Evolutionary conservation across 1,140 invertebrate species (phyloP).

Genomic region (Drosophila kohkoa): DNA sequence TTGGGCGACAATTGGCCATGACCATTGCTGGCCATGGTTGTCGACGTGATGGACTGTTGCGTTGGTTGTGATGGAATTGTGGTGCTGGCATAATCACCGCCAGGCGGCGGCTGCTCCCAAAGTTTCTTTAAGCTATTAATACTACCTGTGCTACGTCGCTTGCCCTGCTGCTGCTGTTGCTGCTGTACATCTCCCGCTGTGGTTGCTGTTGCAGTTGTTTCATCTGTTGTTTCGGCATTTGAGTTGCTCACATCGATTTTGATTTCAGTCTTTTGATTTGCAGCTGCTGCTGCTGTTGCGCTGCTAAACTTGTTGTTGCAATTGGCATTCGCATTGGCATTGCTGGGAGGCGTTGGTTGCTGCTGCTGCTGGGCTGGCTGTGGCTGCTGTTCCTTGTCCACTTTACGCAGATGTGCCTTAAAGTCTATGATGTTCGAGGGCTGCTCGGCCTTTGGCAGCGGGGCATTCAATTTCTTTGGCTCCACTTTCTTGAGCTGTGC

Average conservation of each 20-base stretch:
- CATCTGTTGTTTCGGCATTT: constrained; percentile 47
- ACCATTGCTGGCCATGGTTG: constrained; percentile 22
- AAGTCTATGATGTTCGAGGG: constrained; percentile 91
- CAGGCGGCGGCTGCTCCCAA: constrained; percentile 91
- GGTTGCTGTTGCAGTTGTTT: not conserved
- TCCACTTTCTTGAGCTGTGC: constrained; percentile 90
- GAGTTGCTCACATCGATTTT: constrained; percentile 79
- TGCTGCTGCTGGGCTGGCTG: constrained; percentile 12
- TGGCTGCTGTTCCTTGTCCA: constrained; percentile 86
- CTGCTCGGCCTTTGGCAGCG: constrained; percentile 86
- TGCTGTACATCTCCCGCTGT: constrained; percentile 25
- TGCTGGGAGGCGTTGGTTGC: constrained; percentile 17
- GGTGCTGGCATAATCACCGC: constrained; percentile 82
- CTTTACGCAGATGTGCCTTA: constrained; percentile 93
- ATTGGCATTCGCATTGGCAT: constrained; percentile 67
- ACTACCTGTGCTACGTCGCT: constrained; percentile 95
- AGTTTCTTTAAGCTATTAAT: constrained; percentile 96
- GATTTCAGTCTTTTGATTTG: constrained; percentile 85
- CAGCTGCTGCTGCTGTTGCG: constrained; percentile 40
- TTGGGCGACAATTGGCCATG: constrained; percentile 78
- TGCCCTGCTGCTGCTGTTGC: constrained; percentile 88
- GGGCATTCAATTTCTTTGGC: constrained; percentile 85
- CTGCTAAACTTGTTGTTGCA: constrained; percentile 74
- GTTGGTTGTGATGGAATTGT: constrained; percentile 63
- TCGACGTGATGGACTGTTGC: not conserved